phyloP scores from a whole-genome alignment of 2,797 vertebrate genomes.

The Hoplostethus atlanticus region DNA sequence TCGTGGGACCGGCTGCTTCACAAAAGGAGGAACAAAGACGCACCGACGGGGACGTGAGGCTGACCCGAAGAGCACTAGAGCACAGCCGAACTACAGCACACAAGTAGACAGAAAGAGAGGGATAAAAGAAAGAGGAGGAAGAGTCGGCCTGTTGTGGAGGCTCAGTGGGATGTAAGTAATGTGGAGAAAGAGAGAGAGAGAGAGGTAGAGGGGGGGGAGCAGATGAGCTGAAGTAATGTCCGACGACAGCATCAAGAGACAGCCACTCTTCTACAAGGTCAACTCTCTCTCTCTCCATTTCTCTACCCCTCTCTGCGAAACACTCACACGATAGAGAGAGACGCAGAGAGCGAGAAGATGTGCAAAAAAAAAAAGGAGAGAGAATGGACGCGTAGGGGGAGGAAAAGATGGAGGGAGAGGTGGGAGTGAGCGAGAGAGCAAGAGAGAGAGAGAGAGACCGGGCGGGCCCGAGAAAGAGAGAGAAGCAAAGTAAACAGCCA shows the following conservation, averaged over 20 bases:
- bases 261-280: constrained; percentile 60
- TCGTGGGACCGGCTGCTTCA: no score
- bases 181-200: constrained; percentile 44
- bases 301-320: not conserved
- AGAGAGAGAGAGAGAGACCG: not conserved
- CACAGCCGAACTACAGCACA: no score
- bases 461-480: not conserved
- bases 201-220: constrained; percentile 13
- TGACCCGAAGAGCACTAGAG: no score
- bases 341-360: not conserved
- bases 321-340: constrained; percentile 10
- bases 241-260: constrained; percentile 68
- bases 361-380: not conserved
- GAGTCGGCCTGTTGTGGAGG: constrained; percentile 50
- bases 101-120: not conserved
- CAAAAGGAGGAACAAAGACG: no score
- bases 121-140: constrained; percentile 5
- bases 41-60: no score
- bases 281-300: constrained; percentile 12
- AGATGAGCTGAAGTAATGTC: constrained; percentile 70
- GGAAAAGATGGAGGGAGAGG: not conserved
- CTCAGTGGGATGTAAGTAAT: constrained; percentile 59
- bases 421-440: not conserved
- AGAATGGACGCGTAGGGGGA: not conserved
- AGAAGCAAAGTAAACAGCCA: constrained; percentile 58